phyloP scores from a whole-genome alignment of 2,797 vertebrate genomes.

The Remorina albescens region DNA sequence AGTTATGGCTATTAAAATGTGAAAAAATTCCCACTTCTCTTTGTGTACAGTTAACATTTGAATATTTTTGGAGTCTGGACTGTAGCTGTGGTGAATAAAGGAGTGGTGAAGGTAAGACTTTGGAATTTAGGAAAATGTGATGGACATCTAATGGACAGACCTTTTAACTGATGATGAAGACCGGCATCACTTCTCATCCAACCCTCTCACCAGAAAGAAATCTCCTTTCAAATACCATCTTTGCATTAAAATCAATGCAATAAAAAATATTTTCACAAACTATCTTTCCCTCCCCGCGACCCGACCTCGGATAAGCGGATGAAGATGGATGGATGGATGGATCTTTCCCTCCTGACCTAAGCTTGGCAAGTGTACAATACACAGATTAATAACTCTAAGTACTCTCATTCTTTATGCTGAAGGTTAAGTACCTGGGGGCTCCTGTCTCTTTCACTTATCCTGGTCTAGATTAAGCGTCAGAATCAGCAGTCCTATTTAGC shows the following conservation, averaged over 20 bases:
- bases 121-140: too few relatives aligned
- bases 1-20: too few relatives aligned
- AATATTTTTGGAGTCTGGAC: neutral
- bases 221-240: neutral
- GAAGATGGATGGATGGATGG: too few relatives aligned
- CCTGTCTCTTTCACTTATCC: constrained; percentile 60
- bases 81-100: too few relatives aligned
- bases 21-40: neutral
- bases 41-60: neutral
- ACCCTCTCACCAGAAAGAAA: neutral
- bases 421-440: constrained; percentile 27
- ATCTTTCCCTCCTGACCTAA: neutral
- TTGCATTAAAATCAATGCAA: neutral
- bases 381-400: neutral
- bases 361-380: neutral
- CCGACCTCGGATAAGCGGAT: too few relatives aligned
- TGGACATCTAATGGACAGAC: neutral
- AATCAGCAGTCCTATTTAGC: constrained; percentile 19
- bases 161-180: neutral
- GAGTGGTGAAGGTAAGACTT: too few relatives aligned
- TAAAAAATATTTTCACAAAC: neutral
- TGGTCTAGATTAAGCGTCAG: constrained; percentile 41
- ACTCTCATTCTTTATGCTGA: neutral
- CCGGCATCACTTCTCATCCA: neutral
- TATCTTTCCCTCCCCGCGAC: neutral